Evolutionary conservation across 1,140 invertebrate genomes (phyloP), one percentile per base, ranked within the genome.

Genomic region (Campodea augens): DNA sequence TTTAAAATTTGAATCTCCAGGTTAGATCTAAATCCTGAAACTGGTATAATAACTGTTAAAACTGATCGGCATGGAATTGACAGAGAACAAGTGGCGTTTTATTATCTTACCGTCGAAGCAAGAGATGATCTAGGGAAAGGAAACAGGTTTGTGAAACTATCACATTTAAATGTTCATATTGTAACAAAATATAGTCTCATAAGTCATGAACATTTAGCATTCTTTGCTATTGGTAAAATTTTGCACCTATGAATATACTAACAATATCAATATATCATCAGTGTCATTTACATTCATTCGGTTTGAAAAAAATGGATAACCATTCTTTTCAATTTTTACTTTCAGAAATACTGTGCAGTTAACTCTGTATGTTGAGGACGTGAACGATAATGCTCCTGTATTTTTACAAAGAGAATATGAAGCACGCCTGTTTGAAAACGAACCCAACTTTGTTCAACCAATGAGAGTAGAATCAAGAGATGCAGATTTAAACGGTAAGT

Each of bases 51-150:
- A 45, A 81, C 77, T 1, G 81, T 92, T 1, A 81, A 80, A 55
- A 68, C 76, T 0, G 80, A 78, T 1, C 73, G 71, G 10, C 62
- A 74, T 2, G 74, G 70, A 45, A 88, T 95, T 54, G 90, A 96
- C 61, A 67, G 90, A 23, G 90, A 97, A 62, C 69, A 82, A 22
- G 71, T 85, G 7, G 74, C 81, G 0, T 72, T 78, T 5, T 88
- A 92, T 65, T 92, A 81, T 63, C 64, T 97, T 3, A 93, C 86
- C 0, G 79, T 91, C 0, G 90, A 95, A 60, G 90, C 89, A 0
- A 68, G 85, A 51, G 90, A 96, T 59, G 79, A 85, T 61, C 62
- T 80, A 38, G 86, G 88, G 2, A 71, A 73, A 52, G 90, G 89
- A 40, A 87, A 89, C 61, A 69, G 79, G 64, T 66, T n/a, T n/a